Evolutionary conservation across 2,888 invertebrate genomes (phyloP).

Genomic region (Dicranocentrus wangi): DNA sequence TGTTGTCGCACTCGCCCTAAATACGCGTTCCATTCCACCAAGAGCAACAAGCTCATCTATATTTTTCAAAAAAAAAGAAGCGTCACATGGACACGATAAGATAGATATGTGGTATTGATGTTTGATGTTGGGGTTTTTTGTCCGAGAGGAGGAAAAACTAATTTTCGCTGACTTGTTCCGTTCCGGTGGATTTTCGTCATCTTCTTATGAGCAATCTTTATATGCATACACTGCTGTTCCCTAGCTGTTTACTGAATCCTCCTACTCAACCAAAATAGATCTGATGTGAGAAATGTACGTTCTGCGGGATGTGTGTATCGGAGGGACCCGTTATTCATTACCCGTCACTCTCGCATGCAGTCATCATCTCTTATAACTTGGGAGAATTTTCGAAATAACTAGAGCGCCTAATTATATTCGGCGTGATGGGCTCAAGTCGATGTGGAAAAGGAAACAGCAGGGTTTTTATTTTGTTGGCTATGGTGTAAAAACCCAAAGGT

Average conservation of each 20-base stretch:
- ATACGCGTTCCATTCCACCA: constrained; percentile 24
- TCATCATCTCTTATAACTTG: too few relatives aligned
- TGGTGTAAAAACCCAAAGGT: constrained; percentile 13
- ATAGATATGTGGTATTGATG: too few relatives aligned
- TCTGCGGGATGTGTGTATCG: too few relatives aligned
- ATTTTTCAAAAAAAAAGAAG: too few relatives aligned
- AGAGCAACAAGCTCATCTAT: too few relatives aligned
- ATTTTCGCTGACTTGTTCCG: constrained; percentile 11
- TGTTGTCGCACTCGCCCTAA: too few relatives aligned
- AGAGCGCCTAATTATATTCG: neutral
- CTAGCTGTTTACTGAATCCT: neutral
- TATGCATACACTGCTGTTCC: neutral
- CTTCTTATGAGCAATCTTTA: neutral
- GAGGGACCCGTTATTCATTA: too few relatives aligned
- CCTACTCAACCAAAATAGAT: constrained; percentile 1
- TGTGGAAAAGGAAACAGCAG: too few relatives aligned
- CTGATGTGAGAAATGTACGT: too few relatives aligned
- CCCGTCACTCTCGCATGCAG: too few relatives aligned
- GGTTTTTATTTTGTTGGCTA: neutral
- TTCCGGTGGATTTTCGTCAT: neutral
- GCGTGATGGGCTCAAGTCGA: neutral
- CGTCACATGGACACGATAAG: too few relatives aligned
- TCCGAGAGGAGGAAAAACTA: neutral
- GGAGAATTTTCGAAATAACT: neutral
- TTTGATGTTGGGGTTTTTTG: too few relatives aligned